phyloP scores from a whole-genome alignment of 2,888 invertebrate species.

The Cylloceria caligata region DNA sequence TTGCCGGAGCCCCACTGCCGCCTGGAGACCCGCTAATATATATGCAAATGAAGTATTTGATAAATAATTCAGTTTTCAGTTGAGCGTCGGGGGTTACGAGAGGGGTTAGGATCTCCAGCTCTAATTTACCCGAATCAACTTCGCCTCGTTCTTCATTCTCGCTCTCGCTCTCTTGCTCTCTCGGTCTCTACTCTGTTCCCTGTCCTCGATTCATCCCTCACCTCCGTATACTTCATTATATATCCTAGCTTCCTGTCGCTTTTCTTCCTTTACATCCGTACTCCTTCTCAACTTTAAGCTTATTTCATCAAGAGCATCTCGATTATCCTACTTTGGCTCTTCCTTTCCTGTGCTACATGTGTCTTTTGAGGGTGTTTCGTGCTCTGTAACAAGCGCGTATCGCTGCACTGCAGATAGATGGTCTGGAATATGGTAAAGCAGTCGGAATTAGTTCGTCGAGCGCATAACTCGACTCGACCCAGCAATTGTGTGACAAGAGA shows the following conservation, averaged over 20 bases:
- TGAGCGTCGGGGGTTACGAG: slow-evolving; percentile 66
- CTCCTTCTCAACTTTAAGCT: not conserved
- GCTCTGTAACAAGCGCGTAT: slow-evolving; percentile 16
- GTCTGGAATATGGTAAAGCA: slow-evolving; percentile 37
- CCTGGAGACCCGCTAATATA: slow-evolving; percentile 72
- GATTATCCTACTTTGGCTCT: slow-evolving; percentile 15
- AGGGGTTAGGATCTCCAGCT: slow-evolving; percentile 68
- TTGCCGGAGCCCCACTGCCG: slow-evolving; percentile 31
- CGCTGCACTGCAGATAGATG: slow-evolving; percentile 25
- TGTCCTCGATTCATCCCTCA: slow-evolving; percentile 37
- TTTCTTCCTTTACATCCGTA: not conserved
- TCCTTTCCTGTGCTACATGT: not conserved
- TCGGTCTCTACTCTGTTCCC: not conserved
- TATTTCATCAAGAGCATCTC: slow-evolving; percentile 1
- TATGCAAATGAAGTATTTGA: slow-evolving; percentile 76
- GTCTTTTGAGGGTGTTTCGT: not conserved
- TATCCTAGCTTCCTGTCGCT: not conserved
- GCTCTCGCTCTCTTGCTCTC: slow-evolving; percentile 4
- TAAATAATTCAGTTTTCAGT: slow-evolving; percentile 76
- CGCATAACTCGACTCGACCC: slow-evolving; percentile 43
- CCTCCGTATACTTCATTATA: not conserved
- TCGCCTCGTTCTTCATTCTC: slow-evolving; percentile 50
- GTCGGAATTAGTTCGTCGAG: slow-evolving; percentile 34
- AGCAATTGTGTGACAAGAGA: slow-evolving; percentile 53
- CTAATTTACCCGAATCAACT: slow-evolving; percentile 73